These are phyloP conservation scores for Falcaria lacertinaria DNA, from an alignment of 2,888 invertebrate species.

Conservation along the genomic window DNA sequence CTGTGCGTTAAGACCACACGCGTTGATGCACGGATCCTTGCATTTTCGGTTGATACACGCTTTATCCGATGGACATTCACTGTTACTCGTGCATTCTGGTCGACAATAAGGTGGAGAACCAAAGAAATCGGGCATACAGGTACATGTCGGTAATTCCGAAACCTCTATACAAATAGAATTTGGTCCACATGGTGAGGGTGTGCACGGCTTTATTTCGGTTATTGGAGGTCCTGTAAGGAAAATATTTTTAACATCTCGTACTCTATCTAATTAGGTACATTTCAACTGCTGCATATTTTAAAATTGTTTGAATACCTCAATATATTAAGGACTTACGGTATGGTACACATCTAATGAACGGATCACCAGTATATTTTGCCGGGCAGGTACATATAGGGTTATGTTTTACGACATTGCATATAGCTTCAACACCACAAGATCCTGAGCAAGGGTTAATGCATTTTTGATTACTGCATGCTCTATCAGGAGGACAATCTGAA, in stretches of 20 bases:
- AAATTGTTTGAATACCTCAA: too few relatives aligned
- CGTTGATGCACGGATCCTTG: conserved; percentile 82
- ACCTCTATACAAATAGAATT: conserved; percentile 81
- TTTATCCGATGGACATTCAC: conserved; percentile 82
- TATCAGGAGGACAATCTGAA: conserved; percentile 85
- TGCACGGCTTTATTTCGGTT: conserved; percentile 80
- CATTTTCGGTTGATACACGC: conserved; percentile 85
- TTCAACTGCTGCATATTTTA: too few relatives aligned
- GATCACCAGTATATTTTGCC: conserved; percentile 84
- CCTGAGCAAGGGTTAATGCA: conserved; percentile 87
- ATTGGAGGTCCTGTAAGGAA: conserved; percentile 65
- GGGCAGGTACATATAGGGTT: conserved; percentile 87
- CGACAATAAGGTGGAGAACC: conserved; percentile 89
- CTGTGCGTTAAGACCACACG: conserved; percentile 85
- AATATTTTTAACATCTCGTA: not conserved
- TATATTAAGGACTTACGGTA: conserved; percentile 51
- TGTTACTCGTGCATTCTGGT: conserved; percentile 86
- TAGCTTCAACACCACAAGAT: conserved; percentile 86
- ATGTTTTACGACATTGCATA: conserved; percentile 87
- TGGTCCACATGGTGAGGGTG: conserved; percentile 84
- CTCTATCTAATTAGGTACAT: too few relatives aligned
- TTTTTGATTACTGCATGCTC: conserved; percentile 87
- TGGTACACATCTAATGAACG: conserved; percentile 84
- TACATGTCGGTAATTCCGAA: conserved; percentile 82
- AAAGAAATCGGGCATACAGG: conserved; percentile 82